Percentiles rank a stretch among this genome's conserved stretches.
These are phyloP conservation scores for Rhingia rostrata DNA, from an alignment of 2,888 invertebrate genomes.

Conservation along the genomic window DNA sequence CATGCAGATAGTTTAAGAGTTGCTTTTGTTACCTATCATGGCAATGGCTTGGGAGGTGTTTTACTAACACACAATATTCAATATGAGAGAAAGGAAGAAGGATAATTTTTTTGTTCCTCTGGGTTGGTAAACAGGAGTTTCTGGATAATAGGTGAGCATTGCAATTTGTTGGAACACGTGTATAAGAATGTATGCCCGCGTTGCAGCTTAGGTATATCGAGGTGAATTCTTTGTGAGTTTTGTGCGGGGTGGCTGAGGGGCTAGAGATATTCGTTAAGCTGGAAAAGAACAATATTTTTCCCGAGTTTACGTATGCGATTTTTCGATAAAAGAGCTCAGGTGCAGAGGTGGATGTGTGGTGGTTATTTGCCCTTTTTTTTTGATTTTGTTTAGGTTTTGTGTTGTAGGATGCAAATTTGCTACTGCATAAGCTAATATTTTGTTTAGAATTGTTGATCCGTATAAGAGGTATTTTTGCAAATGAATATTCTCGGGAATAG, in stretches of 20 bases:
- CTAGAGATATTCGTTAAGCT: too few relatives aligned
- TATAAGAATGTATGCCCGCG: constrained; percentile 2
- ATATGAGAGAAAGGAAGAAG: constrained; percentile 27
- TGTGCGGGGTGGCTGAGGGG: not conserved
- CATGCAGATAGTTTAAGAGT: constrained; percentile 68
- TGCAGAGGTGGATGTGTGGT: too few relatives aligned
- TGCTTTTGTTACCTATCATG: constrained; percentile 37
- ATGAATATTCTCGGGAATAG: too few relatives aligned
- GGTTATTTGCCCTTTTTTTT: too few relatives aligned
- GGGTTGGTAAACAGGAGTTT: constrained; percentile 37
- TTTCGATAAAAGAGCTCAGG: too few relatives aligned
- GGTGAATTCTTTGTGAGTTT: constrained; percentile 1
- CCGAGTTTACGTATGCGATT: too few relatives aligned
- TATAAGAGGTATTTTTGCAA: too few relatives aligned
- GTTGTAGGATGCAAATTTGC: too few relatives aligned
- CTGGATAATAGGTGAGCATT: constrained; percentile 32
- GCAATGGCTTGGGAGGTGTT: constrained; percentile 37
- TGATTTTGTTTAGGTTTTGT: too few relatives aligned
- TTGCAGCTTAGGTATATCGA: not conserved
- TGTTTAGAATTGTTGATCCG: too few relatives aligned
- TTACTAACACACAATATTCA: constrained; percentile 31
- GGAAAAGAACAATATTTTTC: too few relatives aligned
- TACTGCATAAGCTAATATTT: too few relatives aligned
- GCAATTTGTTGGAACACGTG: constrained; percentile 53
- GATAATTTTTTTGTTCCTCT: constrained; percentile 10